These are phyloP conservation scores for Luehdorfia chinensis DNA, from an alignment of 1,140 invertebrate species.

Conservation along the genomic window DNA sequence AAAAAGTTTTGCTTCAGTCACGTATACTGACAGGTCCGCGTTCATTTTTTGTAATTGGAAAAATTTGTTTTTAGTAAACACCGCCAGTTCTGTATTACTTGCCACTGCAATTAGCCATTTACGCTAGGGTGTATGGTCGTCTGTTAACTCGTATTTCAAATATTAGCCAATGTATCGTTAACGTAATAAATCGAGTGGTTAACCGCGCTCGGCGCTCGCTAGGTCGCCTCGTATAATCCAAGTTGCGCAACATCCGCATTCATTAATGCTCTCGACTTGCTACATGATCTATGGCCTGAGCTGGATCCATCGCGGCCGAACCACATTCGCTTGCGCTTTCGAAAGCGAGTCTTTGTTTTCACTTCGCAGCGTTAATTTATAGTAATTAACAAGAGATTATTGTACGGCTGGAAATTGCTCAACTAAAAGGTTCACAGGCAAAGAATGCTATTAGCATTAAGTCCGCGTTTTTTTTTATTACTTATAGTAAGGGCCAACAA, in stretches of 20 bases:
- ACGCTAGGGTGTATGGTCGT: neutral
- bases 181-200: conserved; percentile 24
- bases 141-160: conserved; percentile 17
- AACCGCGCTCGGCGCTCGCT: conserved; percentile 17
- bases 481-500: too few relatives aligned
- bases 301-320: conserved; percentile 31
- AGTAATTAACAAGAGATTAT: too few relatives aligned
- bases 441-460: too few relatives aligned
- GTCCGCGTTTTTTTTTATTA: too few relatives aligned
- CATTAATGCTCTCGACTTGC: conserved; percentile 19
- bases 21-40: too few relatives aligned
- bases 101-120: too few relatives aligned
- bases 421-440: too few relatives aligned
- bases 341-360: conserved; percentile 73
- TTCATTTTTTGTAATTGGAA: too few relatives aligned
- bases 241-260: conserved; percentile 23
- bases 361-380: conserved; percentile 60
- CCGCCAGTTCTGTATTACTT: too few relatives aligned
- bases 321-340: conserved; percentile 59
- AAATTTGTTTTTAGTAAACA: too few relatives aligned
- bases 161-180: conserved; percentile 22
- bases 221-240: conserved; percentile 15
- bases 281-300: conserved; percentile 41
- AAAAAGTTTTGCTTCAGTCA: too few relatives aligned
- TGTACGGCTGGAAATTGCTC: too few relatives aligned